Percentiles rank a stretch among this genome's conserved stretches.
Conservation (phyloP, 2,113 vertebrate genomes). For the Uria lomvia region DNA sequence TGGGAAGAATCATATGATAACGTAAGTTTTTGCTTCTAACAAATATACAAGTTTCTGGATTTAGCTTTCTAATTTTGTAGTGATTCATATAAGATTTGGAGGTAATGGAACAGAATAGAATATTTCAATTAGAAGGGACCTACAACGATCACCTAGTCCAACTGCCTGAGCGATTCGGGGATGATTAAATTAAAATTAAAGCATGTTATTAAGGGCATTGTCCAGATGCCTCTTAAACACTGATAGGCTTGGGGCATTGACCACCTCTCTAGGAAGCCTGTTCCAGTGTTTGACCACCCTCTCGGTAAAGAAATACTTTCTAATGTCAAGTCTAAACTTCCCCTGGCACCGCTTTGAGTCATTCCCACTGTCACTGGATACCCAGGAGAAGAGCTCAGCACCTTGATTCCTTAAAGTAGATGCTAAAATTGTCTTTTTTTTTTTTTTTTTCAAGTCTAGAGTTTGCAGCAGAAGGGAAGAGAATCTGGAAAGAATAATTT, state of each 20-base stretch:
- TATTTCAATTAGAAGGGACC: not conserved
- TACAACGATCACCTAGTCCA: not conserved
- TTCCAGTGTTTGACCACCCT: not conserved
- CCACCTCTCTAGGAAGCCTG: not conserved
- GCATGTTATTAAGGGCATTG: not conserved
- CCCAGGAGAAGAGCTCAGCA: not conserved
- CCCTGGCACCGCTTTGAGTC: not conserved
- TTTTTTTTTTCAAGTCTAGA: not conserved
- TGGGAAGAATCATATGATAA: not conserved
- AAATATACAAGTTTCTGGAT: not conserved
- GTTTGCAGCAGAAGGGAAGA: not conserved
- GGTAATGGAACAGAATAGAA: not conserved
- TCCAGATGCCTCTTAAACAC: not conserved
- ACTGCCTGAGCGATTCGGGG: not conserved
- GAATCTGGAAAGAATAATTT: not conserved
- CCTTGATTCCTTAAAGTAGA: not conserved
- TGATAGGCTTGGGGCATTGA: not conserved
- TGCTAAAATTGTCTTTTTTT: not conserved
- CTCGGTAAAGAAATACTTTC: not conserved
- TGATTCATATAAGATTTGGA: not conserved
- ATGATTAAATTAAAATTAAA: not conserved
- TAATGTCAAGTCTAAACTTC: not conserved
- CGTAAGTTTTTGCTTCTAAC: not conserved
- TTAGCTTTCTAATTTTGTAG: not conserved
- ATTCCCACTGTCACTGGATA: not conserved